Conservation (phyloP, 2,797 vertebrate species). For the Channallabes apus region DNA sequence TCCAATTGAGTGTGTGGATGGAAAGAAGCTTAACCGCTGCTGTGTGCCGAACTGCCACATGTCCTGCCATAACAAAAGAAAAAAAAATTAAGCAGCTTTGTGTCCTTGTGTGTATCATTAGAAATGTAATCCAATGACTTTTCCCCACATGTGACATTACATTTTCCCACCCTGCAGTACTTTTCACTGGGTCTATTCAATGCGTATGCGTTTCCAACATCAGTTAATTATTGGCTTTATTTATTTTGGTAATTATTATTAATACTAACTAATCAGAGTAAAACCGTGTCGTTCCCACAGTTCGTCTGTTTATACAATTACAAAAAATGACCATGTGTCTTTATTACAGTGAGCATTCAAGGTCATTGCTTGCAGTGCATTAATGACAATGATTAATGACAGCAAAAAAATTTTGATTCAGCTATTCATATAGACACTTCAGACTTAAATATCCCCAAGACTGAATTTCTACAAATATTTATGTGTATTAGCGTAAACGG, state of each 20-base stretch:
- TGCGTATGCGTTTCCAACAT: conserved; percentile 7
- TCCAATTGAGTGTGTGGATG: background rate
- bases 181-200: conserved; percentile 35
- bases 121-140: conserved; percentile 14
- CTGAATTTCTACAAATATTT: background rate
- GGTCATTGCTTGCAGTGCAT: conserved; percentile 1
- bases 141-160: conserved; percentile 16
- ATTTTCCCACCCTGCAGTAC: conserved; percentile 21
- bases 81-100: background rate
- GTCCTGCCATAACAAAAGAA: background rate
- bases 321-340: background rate
- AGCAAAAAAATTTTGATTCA: no score
- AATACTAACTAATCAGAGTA: conserved; percentile 24
- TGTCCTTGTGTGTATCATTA: background rate
- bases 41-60: conserved; percentile 3
- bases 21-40: conserved; percentile 1
- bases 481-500: background rate
- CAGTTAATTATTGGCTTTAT: conserved; percentile 16
- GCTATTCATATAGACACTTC: background rate
- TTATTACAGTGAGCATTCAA: background rate
- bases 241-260: conserved; percentile 41
- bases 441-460: background rate
- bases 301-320: conserved; percentile 19
- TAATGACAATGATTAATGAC: background rate
- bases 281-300: conserved; percentile 43